Evolutionary conservation across 2,888 invertebrate genomes (phyloP).

Genomic region (Andrena minutula): DNA sequence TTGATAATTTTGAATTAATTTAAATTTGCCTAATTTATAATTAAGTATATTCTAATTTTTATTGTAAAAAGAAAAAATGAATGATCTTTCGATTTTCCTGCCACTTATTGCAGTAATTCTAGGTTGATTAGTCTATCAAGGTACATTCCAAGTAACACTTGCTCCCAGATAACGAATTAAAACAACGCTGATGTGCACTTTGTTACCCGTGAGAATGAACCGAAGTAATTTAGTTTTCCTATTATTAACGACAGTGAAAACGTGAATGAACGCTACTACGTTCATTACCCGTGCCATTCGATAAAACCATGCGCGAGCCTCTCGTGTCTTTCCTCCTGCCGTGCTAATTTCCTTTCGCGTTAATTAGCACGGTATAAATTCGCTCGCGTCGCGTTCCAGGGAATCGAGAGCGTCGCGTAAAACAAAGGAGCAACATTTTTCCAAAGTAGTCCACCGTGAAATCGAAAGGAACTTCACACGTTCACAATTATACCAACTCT

Average conservation of each 20-base stretch:
- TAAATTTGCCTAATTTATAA: too few relatives aligned
- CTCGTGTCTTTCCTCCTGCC: conserved; percentile 3
- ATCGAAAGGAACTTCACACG: conserved; percentile 11
- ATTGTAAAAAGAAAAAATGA: too few relatives aligned
- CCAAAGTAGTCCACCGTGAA: conserved; percentile 1
- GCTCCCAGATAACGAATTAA: too few relatives aligned
- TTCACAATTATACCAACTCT: neutral
- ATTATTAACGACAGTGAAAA: conserved; percentile 7
- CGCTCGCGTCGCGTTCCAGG: neutral
- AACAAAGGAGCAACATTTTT: neutral
- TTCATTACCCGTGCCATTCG: neutral
- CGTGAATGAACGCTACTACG: neutral
- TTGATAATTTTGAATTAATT: too few relatives aligned
- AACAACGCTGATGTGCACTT: too few relatives aligned
- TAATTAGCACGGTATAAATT: conserved; percentile 41
- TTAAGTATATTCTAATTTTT: too few relatives aligned
- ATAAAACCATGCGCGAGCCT: conserved; percentile 8
- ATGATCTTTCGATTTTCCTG: too few relatives aligned
- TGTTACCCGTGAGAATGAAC: too few relatives aligned
- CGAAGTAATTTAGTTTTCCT: neutral
- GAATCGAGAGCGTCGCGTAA: neutral
- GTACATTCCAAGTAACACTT: too few relatives aligned
- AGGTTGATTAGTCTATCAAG: too few relatives aligned
- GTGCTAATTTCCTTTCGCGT: conserved; percentile 11
- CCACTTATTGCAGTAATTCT: too few relatives aligned